Evolutionary conservation across 2,113 vertebrate genomes (phyloP).

Genomic region (Actenoides hombroni): DNA sequence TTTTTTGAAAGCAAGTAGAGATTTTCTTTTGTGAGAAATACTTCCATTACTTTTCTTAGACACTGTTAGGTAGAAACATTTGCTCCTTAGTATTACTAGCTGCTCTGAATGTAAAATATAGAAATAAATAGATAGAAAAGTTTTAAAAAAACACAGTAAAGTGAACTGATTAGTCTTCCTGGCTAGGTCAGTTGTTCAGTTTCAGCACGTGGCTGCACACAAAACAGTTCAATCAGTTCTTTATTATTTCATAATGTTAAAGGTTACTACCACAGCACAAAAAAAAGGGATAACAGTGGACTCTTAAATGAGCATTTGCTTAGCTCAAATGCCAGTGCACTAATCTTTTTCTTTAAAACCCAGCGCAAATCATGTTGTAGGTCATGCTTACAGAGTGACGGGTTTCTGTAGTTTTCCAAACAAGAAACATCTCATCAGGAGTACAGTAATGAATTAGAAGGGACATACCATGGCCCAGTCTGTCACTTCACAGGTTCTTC

Average conservation of each 20-base stretch:
- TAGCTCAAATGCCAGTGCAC: background rate
- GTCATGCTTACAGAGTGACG: background rate
- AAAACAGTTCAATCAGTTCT: background rate
- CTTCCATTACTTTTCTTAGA: background rate
- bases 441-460: background rate
- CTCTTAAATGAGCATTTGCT: constrained; percentile 21
- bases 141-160: background rate
- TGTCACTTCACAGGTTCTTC: background rate
- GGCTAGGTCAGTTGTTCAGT: background rate
- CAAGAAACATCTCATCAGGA: background rate
- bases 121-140: background rate
- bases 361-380: background rate
- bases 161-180: background rate
- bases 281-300: background rate
- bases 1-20: background rate
- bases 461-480: background rate
- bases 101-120: background rate
- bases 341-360: background rate
- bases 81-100: background rate
- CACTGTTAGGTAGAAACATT: background rate
- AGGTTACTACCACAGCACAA: constrained; percentile 16
- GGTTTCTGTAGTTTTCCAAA: background rate
- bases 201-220: background rate
- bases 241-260: constrained; percentile 22
- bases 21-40: background rate